Base-by-base conservation (phyloP, 2,888 invertebrate species). In the Eupithecia subumbrata region DNA sequence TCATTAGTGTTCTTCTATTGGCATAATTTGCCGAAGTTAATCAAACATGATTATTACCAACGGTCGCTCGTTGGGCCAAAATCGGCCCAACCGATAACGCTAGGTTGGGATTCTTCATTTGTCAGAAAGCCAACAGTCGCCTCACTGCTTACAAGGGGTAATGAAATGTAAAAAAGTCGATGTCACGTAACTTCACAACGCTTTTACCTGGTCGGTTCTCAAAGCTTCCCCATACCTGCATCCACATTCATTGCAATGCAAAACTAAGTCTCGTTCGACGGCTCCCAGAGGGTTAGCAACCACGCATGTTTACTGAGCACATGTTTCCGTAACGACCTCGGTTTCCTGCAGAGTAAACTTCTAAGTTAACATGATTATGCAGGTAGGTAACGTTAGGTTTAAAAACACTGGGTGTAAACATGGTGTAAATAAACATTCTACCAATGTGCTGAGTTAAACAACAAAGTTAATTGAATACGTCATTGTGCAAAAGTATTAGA, bases 261-360 rank as follows among this genome's bases (percentile, higher is more conserved):
- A 45, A 68, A 68, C 43, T 25, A 84, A 84, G 81, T 83, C 85
- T 80, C 79, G 76, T 76, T 78, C 73, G 80, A 81, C 82, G 83
- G 82, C 69, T 77, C 83, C 84, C 83, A 80, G 82, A 83, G 82
- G 82, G 83, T 84, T 16, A 40, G 40, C 7, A 77, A 79, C 79
- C 82, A 81, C 81, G 81, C 83, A 82, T 84, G 84, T 85, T 87
- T 84, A 77, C 84, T 74, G 83, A 86, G 83, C 84, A 82, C 76
- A 76, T 77, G 82, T 82, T 83, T 83, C 83, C 82, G 79, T 84
- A 85, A 85, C 80, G 80, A 85, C 79, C 79, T 76, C 67, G 76
- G 79, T 79, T 76, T 80, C 78, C 76, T 75, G 60, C 43, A 72
- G 56, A 56, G 68, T 66, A 76, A 76, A 77, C 77, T 77, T 74